Evolutionary conservation across 2,888 invertebrate genomes (phyloP).

Genomic region (Stegana nigrithorax): DNA sequence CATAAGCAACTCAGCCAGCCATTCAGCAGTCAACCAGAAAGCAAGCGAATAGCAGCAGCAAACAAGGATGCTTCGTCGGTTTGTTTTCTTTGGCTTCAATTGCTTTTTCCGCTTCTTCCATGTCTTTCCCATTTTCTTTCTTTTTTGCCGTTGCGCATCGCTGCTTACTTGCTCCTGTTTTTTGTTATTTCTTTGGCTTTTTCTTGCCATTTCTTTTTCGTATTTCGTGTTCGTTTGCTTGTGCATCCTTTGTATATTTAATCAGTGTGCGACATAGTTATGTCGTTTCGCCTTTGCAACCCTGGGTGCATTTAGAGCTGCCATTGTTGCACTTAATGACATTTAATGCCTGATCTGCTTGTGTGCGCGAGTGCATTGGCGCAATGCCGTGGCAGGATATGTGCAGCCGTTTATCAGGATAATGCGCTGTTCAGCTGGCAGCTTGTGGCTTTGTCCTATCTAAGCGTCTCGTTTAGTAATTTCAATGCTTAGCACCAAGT

Average conservation of each 20-base stretch:
- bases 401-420: neutral
- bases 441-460: no score
- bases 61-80: neutral
- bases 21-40: neutral
- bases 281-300: neutral
- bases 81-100: constrained; percentile 5
- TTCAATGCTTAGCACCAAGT: no score
- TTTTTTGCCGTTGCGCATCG: no score
- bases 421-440: neutral
- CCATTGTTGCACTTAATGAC: constrained; percentile 3
- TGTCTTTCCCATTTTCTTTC: no score
- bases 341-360: constrained; percentile 3
- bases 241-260: constrained; percentile 45
- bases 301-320: neutral
- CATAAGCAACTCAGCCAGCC: neutral
- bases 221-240: neutral
- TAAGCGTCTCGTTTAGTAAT: no score
- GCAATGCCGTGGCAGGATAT: no score
- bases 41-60: neutral
- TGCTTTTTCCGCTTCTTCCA: no score
- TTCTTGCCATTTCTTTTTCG: neutral
- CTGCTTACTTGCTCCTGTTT: no score
- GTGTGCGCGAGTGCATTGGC: neutral
- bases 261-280: constrained; percentile 43
- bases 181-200: no score